Base-by-base conservation (phyloP, 2,797 vertebrate genomes). In the Hypotaenidia philippensis region DNA sequence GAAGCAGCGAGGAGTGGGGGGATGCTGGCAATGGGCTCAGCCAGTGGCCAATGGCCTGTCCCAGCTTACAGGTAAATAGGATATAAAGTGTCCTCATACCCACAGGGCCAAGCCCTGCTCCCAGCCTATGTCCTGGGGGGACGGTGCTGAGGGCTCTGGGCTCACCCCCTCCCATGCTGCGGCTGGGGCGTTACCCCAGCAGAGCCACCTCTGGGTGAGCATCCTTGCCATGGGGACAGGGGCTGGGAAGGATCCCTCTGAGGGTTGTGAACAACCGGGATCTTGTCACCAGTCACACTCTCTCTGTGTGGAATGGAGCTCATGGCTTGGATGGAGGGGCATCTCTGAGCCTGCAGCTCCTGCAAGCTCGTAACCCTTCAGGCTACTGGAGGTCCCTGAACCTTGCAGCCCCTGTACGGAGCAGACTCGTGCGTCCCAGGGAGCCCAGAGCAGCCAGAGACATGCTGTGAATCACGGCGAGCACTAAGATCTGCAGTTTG, bases 221-320 rank as follows among this genome's bases (percentile, higher is more conserved):
- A 3, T 36, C 45, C 7, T 47, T 5, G 1, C 17, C 3, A 1
- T 0, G 3, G 36, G 23, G 13, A 21, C 10, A 10, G 36, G 40
- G 49, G 13, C 36, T 32, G 11, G 7, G 47, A 41, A 60, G 32
- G 41, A 32, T 45, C 20, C 16, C 34, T 49, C 66, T 52, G 14
- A 36, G 55, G 1, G 2, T 10, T 23, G 29, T 13, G 27, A 56
- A 17, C 38, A 40, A 10, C 26, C 0, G 31, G 56, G 50, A 21
- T 79, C 81, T 65, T 15, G 13, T 32, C 50, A 2, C 50, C 11
- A 0, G 31, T 40, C 31, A 10, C 15, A 4, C 23, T 0, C 1
- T 27, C 40, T 65, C 45, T 0, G 1, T 26, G 21, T 18, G 34
- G 45, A 29, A n/a, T 3, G 31, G 59, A 18, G 11, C 20, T 29